Evolutionary conservation across 2,888 invertebrate genomes (phyloP), one percentile per base, ranked within the genome.

Genomic region (Zygothrica quintamaculata): DNA sequence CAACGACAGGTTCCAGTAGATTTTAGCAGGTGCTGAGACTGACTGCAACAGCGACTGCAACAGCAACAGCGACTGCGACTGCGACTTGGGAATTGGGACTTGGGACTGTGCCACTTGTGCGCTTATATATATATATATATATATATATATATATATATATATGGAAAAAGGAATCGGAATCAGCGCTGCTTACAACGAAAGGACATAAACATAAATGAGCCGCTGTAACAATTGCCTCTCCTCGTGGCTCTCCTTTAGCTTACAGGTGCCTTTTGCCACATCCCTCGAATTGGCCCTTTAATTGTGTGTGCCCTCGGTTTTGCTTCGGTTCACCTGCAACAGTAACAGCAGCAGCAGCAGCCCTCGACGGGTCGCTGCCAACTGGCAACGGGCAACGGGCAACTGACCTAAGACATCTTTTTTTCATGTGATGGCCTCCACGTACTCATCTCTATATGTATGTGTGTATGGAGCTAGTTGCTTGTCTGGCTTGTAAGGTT

Each of bases 321-420:
- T n/a, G n/a, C n/a, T n/a, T 57, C 36, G 59, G 58, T 74, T 84
- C 84, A 86, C 84, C 86, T 85, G 86, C 81, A 66, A 59, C 72
- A n/a, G n/a, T n/a, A n/a, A n/a, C n/a, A n/a, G n/a, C n/a, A n/a
- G n/a, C n/a, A n/a, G n/a, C n/a, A 74, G 62, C 57, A 7, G 59
- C 37, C 65, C 61, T 37, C 50, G 31, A 15, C 47, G 12, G 44
- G 51, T 34, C 33, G 22, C 47, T 42, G 46, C 31, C 43, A 34
- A 29, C 29, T 29, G 26, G 39, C 60, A 51, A 55, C 46, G 36
- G 58, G 62, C 81, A 51, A 55, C 46, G 36, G 58, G 62, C 81
- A 82, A 79, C 88, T 88, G 88, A 88, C 88, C 88, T 88, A 88
- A 89, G 88, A 89, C 88, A 88, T 88, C 79, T 78, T 88, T 89